These are phyloP conservation scores for Drosophila repletoides DNA, from an alignment of 1,140 invertebrate species.

Conservation along the genomic window DNA sequence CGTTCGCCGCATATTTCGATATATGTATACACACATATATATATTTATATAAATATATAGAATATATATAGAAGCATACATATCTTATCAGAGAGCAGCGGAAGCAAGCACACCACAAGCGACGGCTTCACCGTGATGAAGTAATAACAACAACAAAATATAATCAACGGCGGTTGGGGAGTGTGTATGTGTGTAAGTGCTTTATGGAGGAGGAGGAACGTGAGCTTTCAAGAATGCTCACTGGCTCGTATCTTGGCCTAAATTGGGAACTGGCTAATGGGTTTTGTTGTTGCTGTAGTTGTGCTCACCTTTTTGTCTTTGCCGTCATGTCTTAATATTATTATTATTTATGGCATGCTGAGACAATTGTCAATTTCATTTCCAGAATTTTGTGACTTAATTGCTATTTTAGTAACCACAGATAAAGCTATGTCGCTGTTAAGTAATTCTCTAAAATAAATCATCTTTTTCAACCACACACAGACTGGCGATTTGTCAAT, in stretches of 20 bases:
- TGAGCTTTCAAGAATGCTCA: conserved; percentile 32
- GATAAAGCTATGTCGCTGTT: conserved; percentile 25
- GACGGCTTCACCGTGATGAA: conserved; percentile 49
- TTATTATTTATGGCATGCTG: conserved; percentile 42
- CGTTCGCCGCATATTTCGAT: conserved; percentile 25
- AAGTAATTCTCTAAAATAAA: conserved; percentile 47
- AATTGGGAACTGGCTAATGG: conserved; percentile 69
- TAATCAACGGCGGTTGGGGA: conserved; percentile 56
- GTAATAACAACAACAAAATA: conserved; percentile 64
- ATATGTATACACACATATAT: conserved; percentile 11
- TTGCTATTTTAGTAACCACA: conserved; percentile 44
- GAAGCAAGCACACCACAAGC: conserved; percentile 43
- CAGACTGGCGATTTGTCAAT: conserved; percentile 51
- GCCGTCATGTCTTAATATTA: conserved; percentile 8
- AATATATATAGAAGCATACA: too few species aligned
- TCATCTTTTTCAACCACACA: too few species aligned
- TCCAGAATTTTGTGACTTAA: conserved; percentile 45
- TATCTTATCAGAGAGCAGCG: conserved; percentile 59
- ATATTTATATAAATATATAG: conserved; percentile 23
- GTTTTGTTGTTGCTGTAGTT: conserved; percentile 8
- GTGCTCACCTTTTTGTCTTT: conserved; percentile 9
- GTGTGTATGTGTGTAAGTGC: neutral
- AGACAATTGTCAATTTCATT: conserved; percentile 31
- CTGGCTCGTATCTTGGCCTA: conserved; percentile 49
- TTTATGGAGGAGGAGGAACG: conserved; percentile 5